phyloP scores from a whole-genome alignment of 2,797 vertebrate genomes.

The Sebastes ruberrimus region DNA sequence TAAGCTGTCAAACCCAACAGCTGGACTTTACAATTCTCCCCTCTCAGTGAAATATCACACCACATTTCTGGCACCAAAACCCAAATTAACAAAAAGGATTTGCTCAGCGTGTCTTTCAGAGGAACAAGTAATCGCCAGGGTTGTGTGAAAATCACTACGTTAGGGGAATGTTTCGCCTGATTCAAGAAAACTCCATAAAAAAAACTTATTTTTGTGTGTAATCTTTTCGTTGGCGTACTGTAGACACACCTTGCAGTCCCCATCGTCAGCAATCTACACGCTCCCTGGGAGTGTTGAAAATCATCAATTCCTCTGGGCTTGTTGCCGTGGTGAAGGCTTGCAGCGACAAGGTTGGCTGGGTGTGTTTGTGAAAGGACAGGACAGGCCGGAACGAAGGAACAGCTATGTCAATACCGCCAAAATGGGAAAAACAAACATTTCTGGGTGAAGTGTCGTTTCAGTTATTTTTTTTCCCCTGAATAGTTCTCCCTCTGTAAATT shows the following conservation, averaged over 20 bases:
- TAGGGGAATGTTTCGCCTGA: not conserved
- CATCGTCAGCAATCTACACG: conserved; percentile 28
- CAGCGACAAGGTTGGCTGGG: conserved; percentile 71
- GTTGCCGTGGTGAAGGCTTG: conserved; percentile 75
- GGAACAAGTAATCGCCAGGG: conserved; percentile 56
- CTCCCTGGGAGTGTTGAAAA: conserved; percentile 69
- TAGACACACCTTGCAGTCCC: conserved; percentile 47
- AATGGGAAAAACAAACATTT: conserved; percentile 82
- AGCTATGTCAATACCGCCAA: conserved; percentile 81
- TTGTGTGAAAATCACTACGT: conserved; percentile 54
- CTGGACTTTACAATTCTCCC: conserved; percentile 74
- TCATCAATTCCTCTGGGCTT: conserved; percentile 70
- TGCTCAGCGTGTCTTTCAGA: conserved; percentile 68
- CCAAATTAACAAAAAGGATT: conserved; percentile 82
- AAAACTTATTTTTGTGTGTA: not conserved
- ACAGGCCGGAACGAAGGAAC: conserved; percentile 78
- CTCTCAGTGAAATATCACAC: conserved; percentile 81
- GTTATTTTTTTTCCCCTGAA: conserved; percentile 62
- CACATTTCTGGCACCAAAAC: conserved; percentile 72
- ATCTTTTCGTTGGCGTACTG: conserved; percentile 4
- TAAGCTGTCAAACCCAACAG: conserved; percentile 68
- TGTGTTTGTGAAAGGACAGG: conserved; percentile 80
- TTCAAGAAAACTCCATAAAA: not conserved
- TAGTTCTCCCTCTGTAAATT: conserved; percentile 49
- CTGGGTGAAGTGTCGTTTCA: conserved; percentile 69